Conservation (phyloP, 2,113 vertebrate species). For the Thermophis baileyi region DNA sequence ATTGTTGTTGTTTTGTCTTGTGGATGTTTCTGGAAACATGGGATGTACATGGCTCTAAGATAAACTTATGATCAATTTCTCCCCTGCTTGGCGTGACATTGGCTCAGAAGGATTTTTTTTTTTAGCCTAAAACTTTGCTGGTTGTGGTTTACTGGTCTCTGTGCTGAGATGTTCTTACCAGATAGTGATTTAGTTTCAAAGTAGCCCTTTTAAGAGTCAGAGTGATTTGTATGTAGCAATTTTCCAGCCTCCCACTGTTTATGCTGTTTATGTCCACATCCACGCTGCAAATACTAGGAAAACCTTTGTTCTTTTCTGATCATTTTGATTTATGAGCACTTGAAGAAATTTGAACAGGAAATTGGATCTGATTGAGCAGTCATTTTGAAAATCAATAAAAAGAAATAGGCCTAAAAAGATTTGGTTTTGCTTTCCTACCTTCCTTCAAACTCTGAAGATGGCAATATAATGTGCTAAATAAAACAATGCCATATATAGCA, state of each 20-base stretch:
- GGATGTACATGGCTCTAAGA: neutral
- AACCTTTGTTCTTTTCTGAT: conserved; percentile 1
- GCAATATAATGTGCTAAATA: neutral
- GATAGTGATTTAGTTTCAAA: conserved; percentile 11
- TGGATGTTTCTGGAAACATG: neutral
- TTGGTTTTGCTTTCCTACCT: neutral
- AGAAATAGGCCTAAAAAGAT: neutral
- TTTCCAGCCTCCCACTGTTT: conserved; percentile 8
- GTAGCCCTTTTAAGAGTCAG: neutral
- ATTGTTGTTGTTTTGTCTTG: neutral
- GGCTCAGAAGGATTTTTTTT: neutral
- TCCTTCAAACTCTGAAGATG: neutral
- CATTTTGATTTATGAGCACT: conserved; percentile 5
- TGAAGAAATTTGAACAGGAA: conserved; percentile 10
- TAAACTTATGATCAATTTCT: neutral
- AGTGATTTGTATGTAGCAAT: conserved; percentile 14
- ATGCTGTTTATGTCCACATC: conserved; percentile 9
- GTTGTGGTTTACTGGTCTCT: conserved; percentile 1
- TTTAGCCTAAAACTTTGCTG: neutral
- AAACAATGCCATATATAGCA: neutral
- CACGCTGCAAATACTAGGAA: conserved; percentile 18
- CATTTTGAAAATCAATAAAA: neutral
- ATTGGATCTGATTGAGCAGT: conserved; percentile 17
- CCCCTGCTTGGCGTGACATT: neutral
- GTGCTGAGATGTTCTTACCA: neutral